phyloP scores from a whole-genome alignment of 2,797 vertebrate species.

The Acanthis flammea region DNA sequence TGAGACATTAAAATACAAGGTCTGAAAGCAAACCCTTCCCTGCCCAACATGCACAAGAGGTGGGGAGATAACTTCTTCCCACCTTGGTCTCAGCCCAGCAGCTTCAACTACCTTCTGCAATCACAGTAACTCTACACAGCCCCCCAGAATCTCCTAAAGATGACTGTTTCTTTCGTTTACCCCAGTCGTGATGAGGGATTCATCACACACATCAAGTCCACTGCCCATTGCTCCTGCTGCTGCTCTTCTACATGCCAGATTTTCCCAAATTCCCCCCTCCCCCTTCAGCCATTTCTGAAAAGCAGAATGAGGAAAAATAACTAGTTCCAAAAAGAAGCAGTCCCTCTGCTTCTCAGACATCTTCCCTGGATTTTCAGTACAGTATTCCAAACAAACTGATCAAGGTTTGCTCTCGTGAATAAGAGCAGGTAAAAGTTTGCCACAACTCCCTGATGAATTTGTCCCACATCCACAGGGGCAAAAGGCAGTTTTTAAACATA shows the following conservation, averaged over 20 bases:
- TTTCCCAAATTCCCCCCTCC: neutral
- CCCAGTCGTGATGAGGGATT: accelerated
- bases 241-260: accelerated
- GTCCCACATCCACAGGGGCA: neutral
- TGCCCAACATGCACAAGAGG: neutral
- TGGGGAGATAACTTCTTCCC: neutral
- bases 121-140: neutral
- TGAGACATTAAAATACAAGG: neutral
- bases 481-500: neutral
- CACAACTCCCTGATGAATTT: accelerated
- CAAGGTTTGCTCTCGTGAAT: neutral
- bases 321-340: neutral
- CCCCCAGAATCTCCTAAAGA: neutral
- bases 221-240: neutral
- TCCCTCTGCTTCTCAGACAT: neutral
- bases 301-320: neutral
- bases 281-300: neutral
- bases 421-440: neutral
- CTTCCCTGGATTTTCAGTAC: neutral
- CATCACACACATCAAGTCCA: accelerated
- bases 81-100: neutral
- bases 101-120: neutral
- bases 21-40: neutral
- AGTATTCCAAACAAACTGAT: neutral
- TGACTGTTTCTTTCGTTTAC: neutral